Percentiles rank a stretch among this genome's conserved stretches.
These are phyloP conservation scores for Coremacera marginata DNA, from an alignment of 2,888 invertebrate species.

Conservation along the genomic window DNA sequence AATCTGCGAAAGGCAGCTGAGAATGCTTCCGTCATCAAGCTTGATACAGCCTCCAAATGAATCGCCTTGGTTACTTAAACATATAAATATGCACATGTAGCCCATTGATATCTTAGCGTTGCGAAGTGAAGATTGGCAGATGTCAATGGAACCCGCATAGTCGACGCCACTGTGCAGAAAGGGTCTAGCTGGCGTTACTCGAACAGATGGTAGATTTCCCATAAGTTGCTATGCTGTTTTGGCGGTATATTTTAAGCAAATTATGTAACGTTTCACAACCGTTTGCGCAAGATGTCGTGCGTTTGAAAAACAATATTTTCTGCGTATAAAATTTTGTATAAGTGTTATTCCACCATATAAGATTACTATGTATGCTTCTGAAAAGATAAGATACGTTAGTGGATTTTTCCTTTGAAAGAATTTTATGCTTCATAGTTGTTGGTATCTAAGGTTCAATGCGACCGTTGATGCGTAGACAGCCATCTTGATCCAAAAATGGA, in stretches of 20 bases:
- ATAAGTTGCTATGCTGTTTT: neutral
- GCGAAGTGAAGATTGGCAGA: neutral
- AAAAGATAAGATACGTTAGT: no score
- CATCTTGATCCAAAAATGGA: neutral
- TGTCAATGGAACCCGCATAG: neutral
- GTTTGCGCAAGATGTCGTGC: neutral
- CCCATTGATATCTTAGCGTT: neutral
- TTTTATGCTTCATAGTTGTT: no score
- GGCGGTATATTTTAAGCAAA: neutral
- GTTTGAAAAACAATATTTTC: neutral
- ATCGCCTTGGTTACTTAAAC: neutral
- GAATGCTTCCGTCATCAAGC: neutral
- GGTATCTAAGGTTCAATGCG: neutral
- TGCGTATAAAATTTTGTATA: neutral
- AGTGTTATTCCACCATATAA: neutral
- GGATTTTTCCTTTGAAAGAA: no score
- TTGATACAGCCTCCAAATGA: neutral
- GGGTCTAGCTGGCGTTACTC: neutral
- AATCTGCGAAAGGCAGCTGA: neutral
- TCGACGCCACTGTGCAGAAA: neutral
- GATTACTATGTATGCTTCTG: no score
- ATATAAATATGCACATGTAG: neutral
- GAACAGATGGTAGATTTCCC: neutral
- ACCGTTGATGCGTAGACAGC: neutral
- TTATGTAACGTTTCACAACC: neutral